Conservation (phyloP, 1,140 invertebrate genomes). For the Oedothorax gibbosus region DNA sequence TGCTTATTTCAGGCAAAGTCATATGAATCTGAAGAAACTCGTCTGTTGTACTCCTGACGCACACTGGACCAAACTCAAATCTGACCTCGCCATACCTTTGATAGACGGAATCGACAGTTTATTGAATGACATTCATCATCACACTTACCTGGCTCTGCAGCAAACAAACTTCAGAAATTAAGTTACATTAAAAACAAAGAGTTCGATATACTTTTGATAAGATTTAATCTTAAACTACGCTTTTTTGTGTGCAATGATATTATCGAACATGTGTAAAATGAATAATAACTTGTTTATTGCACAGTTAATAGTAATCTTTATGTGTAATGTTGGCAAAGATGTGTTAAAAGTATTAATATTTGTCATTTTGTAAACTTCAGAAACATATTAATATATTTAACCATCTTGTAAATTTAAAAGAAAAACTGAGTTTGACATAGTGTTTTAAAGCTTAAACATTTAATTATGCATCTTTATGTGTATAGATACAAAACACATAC, state of each 20-base stretch:
- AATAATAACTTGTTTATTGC: no score
- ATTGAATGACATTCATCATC: slow-evolving; percentile 25
- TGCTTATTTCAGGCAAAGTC: slow-evolving; percentile 26
- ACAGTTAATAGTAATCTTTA: no score
- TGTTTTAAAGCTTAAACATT: no score
- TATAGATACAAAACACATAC: no score
- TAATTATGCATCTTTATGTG: no score
- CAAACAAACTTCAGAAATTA: slow-evolving; percentile 33
- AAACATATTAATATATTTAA: no score
- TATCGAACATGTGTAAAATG: no score
- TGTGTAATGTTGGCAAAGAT: no score
- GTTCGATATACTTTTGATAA: neutral
- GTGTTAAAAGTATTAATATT: no score
- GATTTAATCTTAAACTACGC: neutral
- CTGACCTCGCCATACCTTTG: slow-evolving; percentile 1
- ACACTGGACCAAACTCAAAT: neutral
- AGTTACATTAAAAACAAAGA: neutral
- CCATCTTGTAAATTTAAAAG: no score
- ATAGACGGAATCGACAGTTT: slow-evolving; percentile 28
- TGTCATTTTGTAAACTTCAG: no score
- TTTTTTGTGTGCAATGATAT: neutral
- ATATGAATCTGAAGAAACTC: slow-evolving; percentile 16
- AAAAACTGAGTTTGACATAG: no score
- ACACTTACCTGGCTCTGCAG: slow-evolving; percentile 11
- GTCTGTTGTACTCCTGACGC: neutral